Conservation (phyloP, 2,113 vertebrate genomes). For the Motacilla tschutschensis region DNA sequence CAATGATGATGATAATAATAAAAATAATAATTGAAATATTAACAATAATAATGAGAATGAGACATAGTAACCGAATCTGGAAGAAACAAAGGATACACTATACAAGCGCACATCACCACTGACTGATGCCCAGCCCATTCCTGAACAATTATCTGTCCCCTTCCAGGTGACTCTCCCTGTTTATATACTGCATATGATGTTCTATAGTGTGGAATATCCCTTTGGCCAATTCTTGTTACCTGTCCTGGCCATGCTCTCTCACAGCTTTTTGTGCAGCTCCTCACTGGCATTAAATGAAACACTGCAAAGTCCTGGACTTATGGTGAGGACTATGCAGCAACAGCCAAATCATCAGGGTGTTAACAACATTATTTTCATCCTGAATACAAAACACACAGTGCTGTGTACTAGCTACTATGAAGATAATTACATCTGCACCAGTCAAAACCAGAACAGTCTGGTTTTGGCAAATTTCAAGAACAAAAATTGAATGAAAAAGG, state of each 20-base stretch:
- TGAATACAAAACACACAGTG: not conserved
- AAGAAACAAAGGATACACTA: not conserved
- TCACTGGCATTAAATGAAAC: not conserved
- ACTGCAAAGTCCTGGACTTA: not conserved
- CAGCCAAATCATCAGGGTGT: not conserved
- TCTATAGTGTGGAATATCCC: not conserved
- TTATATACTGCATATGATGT: not conserved
- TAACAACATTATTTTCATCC: not conserved
- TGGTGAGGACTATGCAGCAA: not conserved
- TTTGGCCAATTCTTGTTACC: rapidly evolving
- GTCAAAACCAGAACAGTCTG: not conserved
- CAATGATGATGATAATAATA: not conserved
- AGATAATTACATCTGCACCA: not conserved
- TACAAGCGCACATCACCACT: not conserved
- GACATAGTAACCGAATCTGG: not conserved
- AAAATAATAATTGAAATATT: not conserved
- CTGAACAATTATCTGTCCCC: not conserved
- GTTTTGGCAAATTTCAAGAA: not conserved
- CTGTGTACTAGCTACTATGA: not conserved
- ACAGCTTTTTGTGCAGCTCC: not conserved
- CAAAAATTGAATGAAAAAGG: not conserved
- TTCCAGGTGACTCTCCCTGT: not conserved
- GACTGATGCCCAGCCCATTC: not conserved
- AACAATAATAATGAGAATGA: not conserved
- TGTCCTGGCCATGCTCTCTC: not conserved